Evolutionary conservation across 2,888 invertebrate genomes (phyloP).

Genomic region (Drosophila neonasuta): DNA sequence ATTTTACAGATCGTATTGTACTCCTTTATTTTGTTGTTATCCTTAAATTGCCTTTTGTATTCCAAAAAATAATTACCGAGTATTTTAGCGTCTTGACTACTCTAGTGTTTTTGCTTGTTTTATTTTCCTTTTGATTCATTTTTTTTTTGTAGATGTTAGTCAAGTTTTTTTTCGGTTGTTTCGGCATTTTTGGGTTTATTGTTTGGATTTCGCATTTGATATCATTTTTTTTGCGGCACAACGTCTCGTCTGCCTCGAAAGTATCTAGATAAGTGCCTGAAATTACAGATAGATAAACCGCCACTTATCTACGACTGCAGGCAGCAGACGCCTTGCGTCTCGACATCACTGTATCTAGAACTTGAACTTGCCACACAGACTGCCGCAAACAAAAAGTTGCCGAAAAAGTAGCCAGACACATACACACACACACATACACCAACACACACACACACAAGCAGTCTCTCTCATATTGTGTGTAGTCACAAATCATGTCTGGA

Average conservation of each 20-base stretch:
- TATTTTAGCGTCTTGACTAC: not conserved
- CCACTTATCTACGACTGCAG: slow-evolving; percentile 6
- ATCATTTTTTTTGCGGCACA: slow-evolving; percentile 58
- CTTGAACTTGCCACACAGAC: slow-evolving; percentile 29
- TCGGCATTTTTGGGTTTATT: slow-evolving; percentile 52
- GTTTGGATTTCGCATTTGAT: slow-evolving; percentile 71
- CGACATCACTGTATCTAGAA: slow-evolving; percentile 13
- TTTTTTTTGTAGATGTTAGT: slow-evolving; percentile 63
- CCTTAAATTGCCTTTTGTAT: not conserved
- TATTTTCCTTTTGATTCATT: slow-evolving; percentile 1
- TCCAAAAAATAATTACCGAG: not conserved
- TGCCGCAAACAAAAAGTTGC: slow-evolving; percentile 35
- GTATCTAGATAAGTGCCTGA: slow-evolving; percentile 15
- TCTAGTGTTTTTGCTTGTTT: not conserved
- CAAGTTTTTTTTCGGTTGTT: slow-evolving; percentile 53
- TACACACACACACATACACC: slow-evolving; percentile 8
- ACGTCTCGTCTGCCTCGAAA: slow-evolving; percentile 9
- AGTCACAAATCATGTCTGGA: slow-evolving; percentile 64
- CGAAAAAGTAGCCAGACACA: slow-evolving; percentile 39
- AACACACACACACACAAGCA: slow-evolving; percentile 6
- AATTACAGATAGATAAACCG: slow-evolving; percentile 13
- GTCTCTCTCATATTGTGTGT: slow-evolving; percentile 1
- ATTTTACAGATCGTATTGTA: not conserved
- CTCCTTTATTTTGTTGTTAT: not conserved
- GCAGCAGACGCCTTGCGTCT: slow-evolving; percentile 1